These are phyloP conservation scores for Cephalopachus bancanus DNA, from an alignment of 2,797 vertebrate genomes.

Conservation along the genomic window DNA sequence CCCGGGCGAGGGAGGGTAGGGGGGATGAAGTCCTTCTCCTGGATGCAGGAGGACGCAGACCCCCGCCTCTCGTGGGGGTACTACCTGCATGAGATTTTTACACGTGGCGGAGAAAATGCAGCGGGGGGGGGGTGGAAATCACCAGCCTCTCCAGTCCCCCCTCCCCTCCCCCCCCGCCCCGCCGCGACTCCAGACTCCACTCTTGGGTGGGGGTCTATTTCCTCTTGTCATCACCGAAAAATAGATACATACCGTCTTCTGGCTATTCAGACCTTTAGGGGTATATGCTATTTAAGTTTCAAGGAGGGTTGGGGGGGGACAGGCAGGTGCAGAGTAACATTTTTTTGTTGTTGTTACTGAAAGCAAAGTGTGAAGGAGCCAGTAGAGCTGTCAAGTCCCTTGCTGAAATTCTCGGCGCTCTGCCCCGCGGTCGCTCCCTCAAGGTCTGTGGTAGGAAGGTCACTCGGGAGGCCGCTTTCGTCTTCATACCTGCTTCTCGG, in stretches of 20 bases:
- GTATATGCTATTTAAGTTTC: conserved; percentile 72
- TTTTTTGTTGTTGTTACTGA: conserved; percentile 46
- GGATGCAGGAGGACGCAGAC: background rate
- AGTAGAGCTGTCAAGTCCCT: conserved; percentile 33
- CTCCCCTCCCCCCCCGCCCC: background rate
- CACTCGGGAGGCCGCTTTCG: conserved; percentile 11
- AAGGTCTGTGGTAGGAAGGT: conserved; percentile 79
- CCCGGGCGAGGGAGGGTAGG: background rate
- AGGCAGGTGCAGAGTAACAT: conserved; percentile 61
- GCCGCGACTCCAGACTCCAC: background rate
- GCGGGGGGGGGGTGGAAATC: background rate
- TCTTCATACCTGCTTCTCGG: background rate
- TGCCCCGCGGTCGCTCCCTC: conserved; percentile 34
- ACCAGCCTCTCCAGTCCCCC: background rate
- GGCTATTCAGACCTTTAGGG: background rate
- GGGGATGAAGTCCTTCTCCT: background rate
- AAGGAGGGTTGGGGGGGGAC: conserved; percentile 7
- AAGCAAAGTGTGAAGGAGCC: conserved; percentile 72
- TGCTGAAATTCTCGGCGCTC: conserved; percentile 63
- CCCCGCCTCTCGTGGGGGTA: background rate
- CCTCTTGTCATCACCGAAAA: background rate
- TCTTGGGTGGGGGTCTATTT: background rate
- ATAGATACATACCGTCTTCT: background rate
- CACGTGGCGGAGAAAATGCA: conserved; percentile 51
- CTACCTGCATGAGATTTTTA: conserved; percentile 14